These are phyloP conservation scores for Diarsia rubi DNA, from an alignment of 2,888 invertebrate genomes.

Conservation along the genomic window DNA sequence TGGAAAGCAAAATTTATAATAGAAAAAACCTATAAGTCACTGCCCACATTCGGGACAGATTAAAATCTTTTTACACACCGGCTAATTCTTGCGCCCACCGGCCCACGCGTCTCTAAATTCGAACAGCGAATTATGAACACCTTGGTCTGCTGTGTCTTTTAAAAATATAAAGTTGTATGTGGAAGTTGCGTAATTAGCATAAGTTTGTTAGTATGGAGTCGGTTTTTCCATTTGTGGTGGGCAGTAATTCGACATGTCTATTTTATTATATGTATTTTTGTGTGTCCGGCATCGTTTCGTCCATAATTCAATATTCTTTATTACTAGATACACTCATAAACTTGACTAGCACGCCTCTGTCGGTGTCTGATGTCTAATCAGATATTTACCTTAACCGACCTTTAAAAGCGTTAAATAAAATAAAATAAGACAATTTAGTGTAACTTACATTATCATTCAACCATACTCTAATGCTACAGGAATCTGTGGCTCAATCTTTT, in stretches of 20 bases:
- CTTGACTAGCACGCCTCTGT: conserved; percentile 75
- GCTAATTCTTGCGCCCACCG: conserved; percentile 78
- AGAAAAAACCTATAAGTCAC: conserved; percentile 85
- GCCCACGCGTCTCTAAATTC: conserved; percentile 86
- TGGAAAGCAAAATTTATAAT: conserved; percentile 81
- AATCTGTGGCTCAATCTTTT: conserved; percentile 10
- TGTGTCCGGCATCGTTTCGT: conserved; percentile 73
- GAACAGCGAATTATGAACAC: conserved; percentile 78
- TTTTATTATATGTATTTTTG: conserved; percentile 84
- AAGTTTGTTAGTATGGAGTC: conserved; percentile 75
- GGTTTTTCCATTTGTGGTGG: conserved; percentile 83
- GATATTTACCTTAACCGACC: conserved; percentile 71
- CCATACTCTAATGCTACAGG: conserved; percentile 16
- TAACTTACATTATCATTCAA: conserved; percentile 47
- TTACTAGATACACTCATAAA: conserved; percentile 81
- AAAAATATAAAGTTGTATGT: conserved; percentile 69
- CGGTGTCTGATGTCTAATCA: conserved; percentile 77
- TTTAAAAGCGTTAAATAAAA: conserved; percentile 61
- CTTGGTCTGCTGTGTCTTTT: conserved; percentile 72
- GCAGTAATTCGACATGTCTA: conserved; percentile 82
- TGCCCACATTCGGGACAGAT: conserved; percentile 85
- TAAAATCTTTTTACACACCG: conserved; percentile 85
- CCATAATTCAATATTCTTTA: conserved; percentile 84
- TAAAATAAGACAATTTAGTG: conserved; percentile 63
- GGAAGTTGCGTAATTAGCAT: conserved; percentile 83